Evolutionary conservation across 1,140 invertebrate genomes (phyloP), one percentile per base, ranked within the genome.

Genomic region (Luehdorfia chinensis): DNA sequence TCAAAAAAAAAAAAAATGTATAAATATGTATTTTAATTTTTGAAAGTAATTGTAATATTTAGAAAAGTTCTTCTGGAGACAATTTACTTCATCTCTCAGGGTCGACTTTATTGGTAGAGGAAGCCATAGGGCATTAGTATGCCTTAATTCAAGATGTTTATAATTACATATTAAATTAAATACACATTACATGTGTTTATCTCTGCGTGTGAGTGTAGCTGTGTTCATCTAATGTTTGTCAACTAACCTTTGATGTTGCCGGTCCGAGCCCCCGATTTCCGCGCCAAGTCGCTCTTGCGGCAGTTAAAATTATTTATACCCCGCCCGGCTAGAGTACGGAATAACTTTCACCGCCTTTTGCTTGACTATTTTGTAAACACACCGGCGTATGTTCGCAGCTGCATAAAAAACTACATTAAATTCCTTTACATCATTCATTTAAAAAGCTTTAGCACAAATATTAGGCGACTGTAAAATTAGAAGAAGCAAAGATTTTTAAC

Each of bases 281-380:
- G 64, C 55, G 43, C 49, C 33, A 16, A 8, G 15, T 16, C 33
- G 33, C 33, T 36, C 27, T 33, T 7, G 50, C 55, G 49, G 33
- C 34, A 37, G 34, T 27, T 54, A 57, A 59, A 53, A 50, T 61
- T 65, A 60, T 68, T 64, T 59, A 65, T 61, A 59, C 28, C 39
- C 25, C 39, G 18, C 15, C 46, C 23, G n/a, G 41, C 47, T 50
- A 57, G 57, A 31, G 52, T 32, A 54, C 45, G 54, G 52, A 60
- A 64, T 67, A 67, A 56, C 60, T 64, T 57, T 55, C 52, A 46
- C 43, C 27, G 48, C n/a, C 54, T 56, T 64, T 67, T 67, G 60
- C 58, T 64, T 41, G 23, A 48, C 50, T 53, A 55, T 67, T 64
- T 61, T 59, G 61, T 56, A 64, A 60, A 55, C 56, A 52, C 27